Base-by-base conservation (phyloP, 2,113 vertebrate species). In the Chrysemys picta region DNA sequence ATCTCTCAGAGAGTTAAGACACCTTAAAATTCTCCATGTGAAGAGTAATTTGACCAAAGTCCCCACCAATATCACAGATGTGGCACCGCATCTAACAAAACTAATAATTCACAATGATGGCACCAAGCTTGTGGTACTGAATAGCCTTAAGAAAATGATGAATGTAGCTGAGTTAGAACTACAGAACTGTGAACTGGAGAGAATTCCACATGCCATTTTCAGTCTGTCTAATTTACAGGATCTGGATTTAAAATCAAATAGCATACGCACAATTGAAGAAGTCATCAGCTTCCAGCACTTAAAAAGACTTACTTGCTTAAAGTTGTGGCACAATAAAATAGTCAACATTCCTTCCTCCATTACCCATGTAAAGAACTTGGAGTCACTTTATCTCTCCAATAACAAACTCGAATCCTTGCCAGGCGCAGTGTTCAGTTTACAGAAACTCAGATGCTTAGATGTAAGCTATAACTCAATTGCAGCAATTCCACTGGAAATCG, bases 41-140 rank as follows among this genome's bases (percentile, higher is more conserved):
- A 99, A 99, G 97, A 99, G 99, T 98, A 99, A 99, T 97, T 98
- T 99, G 95, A 99, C 99, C 96, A 99, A 99, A 98, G 98, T 99
- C 62, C 99, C 99, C 53, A 99, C 99, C 38, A 99, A 99, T 97
- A 99, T 99, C 87, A 99, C 99, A 0, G 99, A 99, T 93, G 98
- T 99, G 95, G 99, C 99, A 2, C 99, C 99, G 3, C 99, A 99
- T 98, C 98, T 99, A 88, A 98, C 99, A 35, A 99, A 99, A 97
- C 94, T 99, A 59, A 99, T 99, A 27, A 99, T 99, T 97, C 99
- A 99, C 88, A 99, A 99, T 53, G 99, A 99, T 35, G 99, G 99
- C 89, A 99, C 99, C 35, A 99, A 99, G 97, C 99, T 99, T 38
- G 90, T 99, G 94, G 99, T 99, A 80, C 98, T 99, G 78, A 99